Evolutionary conservation across 2,888 invertebrate genomes (phyloP).

Genomic region (Tanytarsus gracilentus): DNA sequence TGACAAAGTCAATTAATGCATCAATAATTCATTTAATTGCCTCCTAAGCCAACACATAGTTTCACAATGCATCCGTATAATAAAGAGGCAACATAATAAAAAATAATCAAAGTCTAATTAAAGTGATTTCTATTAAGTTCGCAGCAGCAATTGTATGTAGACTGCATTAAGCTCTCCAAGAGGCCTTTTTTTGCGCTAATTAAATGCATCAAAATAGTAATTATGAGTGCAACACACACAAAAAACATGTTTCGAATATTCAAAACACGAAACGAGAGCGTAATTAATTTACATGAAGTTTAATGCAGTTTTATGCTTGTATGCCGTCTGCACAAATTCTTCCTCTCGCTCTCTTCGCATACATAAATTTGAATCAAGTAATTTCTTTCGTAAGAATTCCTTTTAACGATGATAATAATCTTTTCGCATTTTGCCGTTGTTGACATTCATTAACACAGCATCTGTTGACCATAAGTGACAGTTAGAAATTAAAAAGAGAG

Average conservation of each 20-base stretch:
- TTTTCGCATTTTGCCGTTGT: background rate
- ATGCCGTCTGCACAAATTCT: background rate
- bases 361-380: background rate
- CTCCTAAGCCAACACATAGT: background rate
- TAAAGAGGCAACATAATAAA: background rate
- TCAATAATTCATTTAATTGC: conserved; percentile 8
- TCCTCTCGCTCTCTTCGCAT: background rate
- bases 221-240: background rate
- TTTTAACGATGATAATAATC: background rate
- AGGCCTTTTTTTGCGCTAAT: conserved; percentile 18
- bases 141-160: background rate
- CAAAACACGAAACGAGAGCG: conserved; percentile 14
- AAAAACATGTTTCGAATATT: conserved; percentile 21
- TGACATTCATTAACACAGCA: conserved; percentile 23
- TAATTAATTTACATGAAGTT: conserved; percentile 14
- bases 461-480: conserved; percentile 20
- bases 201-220: conserved; percentile 23
- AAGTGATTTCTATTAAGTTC: conserved; percentile 9
- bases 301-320: no score
- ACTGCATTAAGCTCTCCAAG: background rate
- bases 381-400: background rate
- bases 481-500: no score
- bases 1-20: conserved; percentile 15
- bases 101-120: background rate
- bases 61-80: background rate